Base-by-base conservation (phyloP, 2,797 vertebrate genomes). In the Aplochiton taeniatus region DNA sequence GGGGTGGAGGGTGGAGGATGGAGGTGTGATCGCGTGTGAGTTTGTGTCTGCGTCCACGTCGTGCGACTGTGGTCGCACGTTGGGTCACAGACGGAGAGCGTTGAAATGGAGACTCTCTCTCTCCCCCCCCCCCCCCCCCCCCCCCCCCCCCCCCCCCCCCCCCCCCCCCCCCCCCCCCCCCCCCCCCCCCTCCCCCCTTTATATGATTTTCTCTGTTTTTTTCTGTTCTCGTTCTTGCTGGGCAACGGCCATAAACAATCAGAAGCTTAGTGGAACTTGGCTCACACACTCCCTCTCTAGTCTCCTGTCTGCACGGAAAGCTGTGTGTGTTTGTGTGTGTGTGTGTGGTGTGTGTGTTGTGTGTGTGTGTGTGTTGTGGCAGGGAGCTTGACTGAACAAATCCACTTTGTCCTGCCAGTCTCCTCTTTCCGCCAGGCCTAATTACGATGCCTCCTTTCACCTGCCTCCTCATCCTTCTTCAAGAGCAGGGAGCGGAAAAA, bases 171-270 rank as follows among this genome's bases (percentile, higher is more conserved):
- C 72, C 83, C 82, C 82, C 13, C 3, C 31, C 6, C 31, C 2
- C 31, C 31, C 31, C 6, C 31, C 2, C 3, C 31, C 6, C 6
- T 31, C 6, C 31, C 31, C 2, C 31, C 3, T 31, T 31, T 31
- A 19, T 80, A 81, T 59, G 19, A 68, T 44, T 69, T 63, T 78
- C 70, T 65, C 54, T 47, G 63, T 31, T 50, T 67, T 68, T 10
- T 18, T 19, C n/a, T n/a, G n/a, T n/a, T n/a, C 58, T 41, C 51
- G 53, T 20, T 13, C 47, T 66, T 61, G 67, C 70, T 81, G 81
- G 72, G 71, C 46, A 74, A 65, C 6, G 12, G 68, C 83, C 87
- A 89, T 76, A 78, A 80, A 82, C 69, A 82, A 77, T 88, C 73
- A 72, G 66, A 78, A 74, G 69, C 60, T 80, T 73, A 14, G 58